Percentiles rank a stretch among this genome's conserved stretches.
phyloP scores from a whole-genome alignment of 2,888 invertebrate species.

The Drosophila picticornis region DNA sequence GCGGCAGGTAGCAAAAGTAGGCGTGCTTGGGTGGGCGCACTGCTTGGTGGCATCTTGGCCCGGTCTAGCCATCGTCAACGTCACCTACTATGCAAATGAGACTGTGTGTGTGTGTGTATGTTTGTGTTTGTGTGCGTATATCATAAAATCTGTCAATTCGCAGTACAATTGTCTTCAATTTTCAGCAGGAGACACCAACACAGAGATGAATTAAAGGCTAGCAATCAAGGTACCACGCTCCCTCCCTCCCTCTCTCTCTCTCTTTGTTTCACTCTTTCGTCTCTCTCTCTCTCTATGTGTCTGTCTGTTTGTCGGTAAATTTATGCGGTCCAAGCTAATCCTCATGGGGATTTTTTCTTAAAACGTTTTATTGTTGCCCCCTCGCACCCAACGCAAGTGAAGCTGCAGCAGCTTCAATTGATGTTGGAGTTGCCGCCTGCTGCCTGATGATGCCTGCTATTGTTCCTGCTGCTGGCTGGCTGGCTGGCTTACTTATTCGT shows the following conservation, averaged over 20 bases:
- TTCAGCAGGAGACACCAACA: conserved; percentile 26
- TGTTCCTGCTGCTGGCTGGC: background rate
- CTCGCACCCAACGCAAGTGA: conserved; percentile 29
- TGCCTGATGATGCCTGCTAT: too few species aligned
- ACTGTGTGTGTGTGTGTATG: background rate
- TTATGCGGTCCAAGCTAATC: conserved; percentile 78
- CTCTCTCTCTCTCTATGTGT: background rate
- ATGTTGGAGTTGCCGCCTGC: background rate
- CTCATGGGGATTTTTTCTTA: conserved; percentile 73
- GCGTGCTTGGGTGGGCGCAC: background rate
- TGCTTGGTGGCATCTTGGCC: background rate
- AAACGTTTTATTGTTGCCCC: conserved; percentile 76
- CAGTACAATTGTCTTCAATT: conserved; percentile 72
- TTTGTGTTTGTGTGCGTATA: conserved; percentile 7
- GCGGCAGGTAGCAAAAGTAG: conserved; percentile 17
- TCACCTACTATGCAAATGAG: conserved; percentile 72
- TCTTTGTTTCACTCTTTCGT: background rate
- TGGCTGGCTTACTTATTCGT: background rate
- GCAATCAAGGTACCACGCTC: conserved; percentile 32
- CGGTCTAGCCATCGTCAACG: conserved; percentile 21
- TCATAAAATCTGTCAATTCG: conserved; percentile 76
- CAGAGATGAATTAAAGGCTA: conserved; percentile 50
- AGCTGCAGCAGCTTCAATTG: background rate
- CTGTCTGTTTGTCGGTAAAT: conserved; percentile 54
- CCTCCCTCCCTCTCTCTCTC: background rate